These are phyloP conservation scores for Phortica magna DNA, from an alignment of 2,888 invertebrate species.

Conservation along the genomic window DNA sequence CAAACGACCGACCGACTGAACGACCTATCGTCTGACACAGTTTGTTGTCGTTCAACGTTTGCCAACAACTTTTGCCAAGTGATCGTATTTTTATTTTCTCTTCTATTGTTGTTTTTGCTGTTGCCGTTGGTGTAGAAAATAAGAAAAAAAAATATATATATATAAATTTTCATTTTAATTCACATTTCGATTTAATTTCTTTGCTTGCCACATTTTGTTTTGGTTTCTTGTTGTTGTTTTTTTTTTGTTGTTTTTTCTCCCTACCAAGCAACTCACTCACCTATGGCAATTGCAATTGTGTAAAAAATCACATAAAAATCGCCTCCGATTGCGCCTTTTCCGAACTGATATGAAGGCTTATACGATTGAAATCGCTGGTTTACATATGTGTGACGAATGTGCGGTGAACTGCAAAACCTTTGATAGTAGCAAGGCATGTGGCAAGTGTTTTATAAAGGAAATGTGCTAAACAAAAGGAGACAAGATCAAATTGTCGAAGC, in stretches of 20 bases:
- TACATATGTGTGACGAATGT: background rate
- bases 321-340: constrained; percentile 72
- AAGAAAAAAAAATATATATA: constrained; percentile 27
- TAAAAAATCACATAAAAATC: constrained; percentile 76
- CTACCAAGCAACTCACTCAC: constrained; percentile 35
- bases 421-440: background rate
- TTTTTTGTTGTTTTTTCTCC: background rate
- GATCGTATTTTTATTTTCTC: constrained; percentile 41
- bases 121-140: constrained; percentile 32
- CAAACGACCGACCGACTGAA: background rate
- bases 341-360: constrained; percentile 48
- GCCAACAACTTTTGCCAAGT: no score
- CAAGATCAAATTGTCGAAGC: no score
- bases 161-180: constrained; percentile 61
- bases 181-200: constrained; percentile 53
- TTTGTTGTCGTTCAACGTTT: constrained; percentile 38
- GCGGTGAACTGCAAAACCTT: background rate
- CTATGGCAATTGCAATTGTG: constrained; percentile 60
- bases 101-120: constrained; percentile 38
- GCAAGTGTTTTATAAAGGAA: background rate
- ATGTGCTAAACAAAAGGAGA: no score
- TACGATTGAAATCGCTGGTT: constrained; percentile 29
- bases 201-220: constrained; percentile 34
- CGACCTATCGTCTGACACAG: background rate
- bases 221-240: no score